Evolutionary conservation across 2,888 invertebrate species (phyloP).

Genomic region (Mactromeris polynyma): DNA sequence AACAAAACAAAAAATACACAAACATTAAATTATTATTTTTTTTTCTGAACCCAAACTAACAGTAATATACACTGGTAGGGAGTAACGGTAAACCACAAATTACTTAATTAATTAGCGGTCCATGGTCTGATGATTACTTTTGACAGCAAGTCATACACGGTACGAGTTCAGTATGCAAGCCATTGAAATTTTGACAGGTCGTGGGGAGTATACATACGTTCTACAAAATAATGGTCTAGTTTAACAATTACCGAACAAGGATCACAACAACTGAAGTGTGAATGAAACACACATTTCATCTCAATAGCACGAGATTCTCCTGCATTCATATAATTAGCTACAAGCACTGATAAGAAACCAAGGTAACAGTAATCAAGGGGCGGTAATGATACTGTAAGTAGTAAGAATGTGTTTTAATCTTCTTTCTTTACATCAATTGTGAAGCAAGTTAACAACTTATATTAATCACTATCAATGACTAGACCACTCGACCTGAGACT

Average conservation of each 20-base stretch:
- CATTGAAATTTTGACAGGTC: conserved; percentile 6
- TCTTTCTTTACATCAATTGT: too few relatives aligned
- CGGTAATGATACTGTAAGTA: too few relatives aligned
- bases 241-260: not conserved
- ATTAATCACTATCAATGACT: too few relatives aligned
- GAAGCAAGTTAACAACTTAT: too few relatives aligned
- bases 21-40: not conserved
- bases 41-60: not conserved
- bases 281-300: too few relatives aligned
- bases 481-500: too few relatives aligned
- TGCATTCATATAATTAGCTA: too few relatives aligned
- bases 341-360: too few relatives aligned
- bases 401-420: too few relatives aligned
- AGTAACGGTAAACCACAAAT: not conserved
- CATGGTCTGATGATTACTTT: not conserved
- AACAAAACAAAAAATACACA: not conserved
- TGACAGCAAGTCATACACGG: not conserved
- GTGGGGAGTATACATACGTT: not conserved
- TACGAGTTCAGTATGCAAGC: not conserved
- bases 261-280: not conserved
- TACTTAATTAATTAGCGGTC: not conserved
- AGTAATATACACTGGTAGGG: not conserved
- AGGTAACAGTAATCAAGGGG: too few relatives aligned
- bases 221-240: not conserved
- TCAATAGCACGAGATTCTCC: too few relatives aligned